Percentiles rank a stretch among this genome's conserved stretches.
phyloP scores from a whole-genome alignment of 2,888 invertebrate genomes.

The Caenorhabditis uteleia region DNA sequence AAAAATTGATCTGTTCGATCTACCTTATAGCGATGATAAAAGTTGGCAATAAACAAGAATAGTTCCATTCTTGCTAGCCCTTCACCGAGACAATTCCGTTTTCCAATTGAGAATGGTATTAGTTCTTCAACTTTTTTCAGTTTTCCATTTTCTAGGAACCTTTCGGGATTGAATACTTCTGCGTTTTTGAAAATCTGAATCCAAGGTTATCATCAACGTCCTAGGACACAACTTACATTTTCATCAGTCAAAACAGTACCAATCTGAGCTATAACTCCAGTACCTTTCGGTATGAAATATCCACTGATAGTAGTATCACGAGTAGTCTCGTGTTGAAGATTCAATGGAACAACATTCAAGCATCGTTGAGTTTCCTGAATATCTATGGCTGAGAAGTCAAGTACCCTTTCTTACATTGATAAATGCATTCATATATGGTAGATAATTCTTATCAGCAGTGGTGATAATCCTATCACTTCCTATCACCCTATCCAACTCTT shows the following conservation, averaged over 20 bases:
- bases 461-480: constrained; percentile 42
- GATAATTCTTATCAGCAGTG: constrained; percentile 40
- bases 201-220: too few species aligned
- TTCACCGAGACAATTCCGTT: constrained; percentile 44
- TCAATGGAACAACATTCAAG: constrained; percentile 31
- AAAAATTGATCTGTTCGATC: too few species aligned
- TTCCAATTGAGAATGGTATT: constrained; percentile 42
- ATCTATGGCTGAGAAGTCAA: too few species aligned
- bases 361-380: constrained; percentile 29
- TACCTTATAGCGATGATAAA: constrained; percentile 38
- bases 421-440: constrained; percentile 45
- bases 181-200: constrained; percentile 33
- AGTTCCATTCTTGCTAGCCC: constrained; percentile 45
- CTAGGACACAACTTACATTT: too few species aligned
- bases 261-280: constrained; percentile 37
- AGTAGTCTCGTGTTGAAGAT: constrained; percentile 21
- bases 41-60: constrained; percentile 41
- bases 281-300: constrained; percentile 8
- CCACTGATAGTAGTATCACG: constrained; percentile 17
- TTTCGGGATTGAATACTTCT: constrained; percentile 24
- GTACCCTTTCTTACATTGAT: too few species aligned
- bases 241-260: constrained; percentile 30
- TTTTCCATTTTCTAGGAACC: constrained; percentile 53
- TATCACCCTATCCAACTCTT: constrained; percentile 46
- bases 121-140: constrained; percentile 41